These are phyloP conservation scores for Strongylocentrotus purpuratus DNA, from an alignment of 35 echinoderm and acorn worm species.

Conservation along the genomic window DNA sequence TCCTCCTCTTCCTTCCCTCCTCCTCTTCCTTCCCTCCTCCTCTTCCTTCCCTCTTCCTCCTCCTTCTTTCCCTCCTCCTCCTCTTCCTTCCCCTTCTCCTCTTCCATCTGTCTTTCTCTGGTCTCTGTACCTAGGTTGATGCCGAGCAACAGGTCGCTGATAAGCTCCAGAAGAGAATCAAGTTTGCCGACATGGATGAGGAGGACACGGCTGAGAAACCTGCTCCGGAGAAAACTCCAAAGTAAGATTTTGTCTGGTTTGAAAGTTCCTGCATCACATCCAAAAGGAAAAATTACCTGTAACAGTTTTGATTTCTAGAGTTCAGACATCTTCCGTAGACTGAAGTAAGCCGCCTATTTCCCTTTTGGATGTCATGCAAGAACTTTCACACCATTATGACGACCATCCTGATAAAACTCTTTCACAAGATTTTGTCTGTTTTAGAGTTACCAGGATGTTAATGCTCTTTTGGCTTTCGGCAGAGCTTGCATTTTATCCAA, in stretches of 20 bases:
- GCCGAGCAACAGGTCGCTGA: constrained; percentile 54
- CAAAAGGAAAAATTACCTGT: no score
- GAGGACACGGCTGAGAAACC: constrained; percentile 6
- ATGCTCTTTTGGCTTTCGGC: no score
- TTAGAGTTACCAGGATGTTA: no score
- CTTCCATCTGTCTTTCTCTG: neutral
- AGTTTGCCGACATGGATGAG: constrained; percentile 53
- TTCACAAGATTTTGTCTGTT: no score
- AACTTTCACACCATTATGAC: no score
- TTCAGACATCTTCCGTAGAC: no score
- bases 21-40: neutral
- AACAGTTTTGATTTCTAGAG: no score
- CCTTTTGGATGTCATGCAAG: no score
- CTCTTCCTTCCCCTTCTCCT: neutral
- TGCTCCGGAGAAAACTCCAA: neutral
- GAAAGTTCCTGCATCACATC: neutral
- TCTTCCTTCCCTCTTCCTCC: neutral
- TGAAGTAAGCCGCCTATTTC: no score
- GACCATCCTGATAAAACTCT: no score
- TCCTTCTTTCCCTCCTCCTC: neutral
- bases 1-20: neutral
- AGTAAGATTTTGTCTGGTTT: neutral
- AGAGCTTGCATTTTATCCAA: no score
- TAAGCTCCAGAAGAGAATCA: constrained; percentile 48
- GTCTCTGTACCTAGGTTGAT: constrained; percentile 38